Conservation (phyloP, 2,113 vertebrate genomes). For the Narcine bancroftii region DNA sequence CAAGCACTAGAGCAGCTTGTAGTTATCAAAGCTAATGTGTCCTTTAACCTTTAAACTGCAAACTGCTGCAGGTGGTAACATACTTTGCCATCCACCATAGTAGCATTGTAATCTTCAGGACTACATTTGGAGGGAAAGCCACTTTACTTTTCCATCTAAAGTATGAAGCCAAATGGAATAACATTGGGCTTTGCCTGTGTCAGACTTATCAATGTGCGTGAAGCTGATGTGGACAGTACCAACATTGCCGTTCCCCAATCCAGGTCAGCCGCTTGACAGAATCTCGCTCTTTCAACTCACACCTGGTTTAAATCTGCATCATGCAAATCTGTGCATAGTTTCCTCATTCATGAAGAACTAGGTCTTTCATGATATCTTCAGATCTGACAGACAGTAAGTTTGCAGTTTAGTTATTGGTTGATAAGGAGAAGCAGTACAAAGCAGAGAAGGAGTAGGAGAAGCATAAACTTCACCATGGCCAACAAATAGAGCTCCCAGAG, state of each 20-base stretch:
- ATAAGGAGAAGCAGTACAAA: not conserved
- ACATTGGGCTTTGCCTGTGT: not conserved
- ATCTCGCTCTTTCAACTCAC: not conserved
- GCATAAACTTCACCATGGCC: no score
- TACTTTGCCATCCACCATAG: not conserved
- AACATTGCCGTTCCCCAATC: not conserved
- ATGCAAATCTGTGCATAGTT: not conserved
- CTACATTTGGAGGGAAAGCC: not conserved
- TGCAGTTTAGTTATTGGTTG: not conserved
- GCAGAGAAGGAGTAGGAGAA: no score
- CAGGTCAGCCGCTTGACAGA: not conserved
- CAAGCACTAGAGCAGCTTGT: not conserved
- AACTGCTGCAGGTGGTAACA: not conserved
- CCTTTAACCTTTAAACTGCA: not conserved
- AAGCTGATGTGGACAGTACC: not conserved
- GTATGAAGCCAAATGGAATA: not conserved
- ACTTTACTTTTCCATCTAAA: not conserved
- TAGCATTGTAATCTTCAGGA: not conserved
- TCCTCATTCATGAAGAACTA: not conserved
- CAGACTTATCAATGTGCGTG: no score
- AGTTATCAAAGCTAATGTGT: not conserved
- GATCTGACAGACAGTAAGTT: not conserved
- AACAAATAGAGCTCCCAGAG: not conserved
- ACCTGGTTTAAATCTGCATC: not conserved
- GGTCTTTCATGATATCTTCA: not conserved